Conservation (phyloP, 2,797 vertebrate genomes). For the Yasuhikotakia modesta region DNA sequence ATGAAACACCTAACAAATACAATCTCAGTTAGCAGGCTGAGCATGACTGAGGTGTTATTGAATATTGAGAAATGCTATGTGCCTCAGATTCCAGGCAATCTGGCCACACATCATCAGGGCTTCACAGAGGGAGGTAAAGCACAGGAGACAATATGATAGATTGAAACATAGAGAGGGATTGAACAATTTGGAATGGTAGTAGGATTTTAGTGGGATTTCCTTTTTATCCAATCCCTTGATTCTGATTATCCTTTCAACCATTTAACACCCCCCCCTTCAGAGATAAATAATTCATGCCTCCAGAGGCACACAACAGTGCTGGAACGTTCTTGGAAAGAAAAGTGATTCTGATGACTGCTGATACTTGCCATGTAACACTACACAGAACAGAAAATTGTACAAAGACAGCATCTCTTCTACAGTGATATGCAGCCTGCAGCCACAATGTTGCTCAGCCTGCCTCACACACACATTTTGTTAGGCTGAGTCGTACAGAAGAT, state of each 20-base stretch:
- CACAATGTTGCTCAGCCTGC: constrained; percentile 14
- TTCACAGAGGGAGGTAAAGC: constrained; percentile 32
- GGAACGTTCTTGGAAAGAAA: constrained; percentile 51
- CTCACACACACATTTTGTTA: constrained; percentile 11
- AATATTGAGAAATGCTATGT: constrained; percentile 28
- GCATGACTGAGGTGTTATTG: constrained; percentile 31
- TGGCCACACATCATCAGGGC: constrained; percentile 8
- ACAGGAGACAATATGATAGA: constrained; percentile 19
- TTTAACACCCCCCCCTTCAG: constrained; percentile 9
- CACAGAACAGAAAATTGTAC: constrained; percentile 29
- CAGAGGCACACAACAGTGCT: constrained; percentile 30
- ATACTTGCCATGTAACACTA: constrained; percentile 34
- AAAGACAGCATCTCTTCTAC: constrained; percentile 28
- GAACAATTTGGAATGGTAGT: constrained; percentile 23
- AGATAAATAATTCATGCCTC: constrained; percentile 46
- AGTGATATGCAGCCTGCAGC: constrained; percentile 34
- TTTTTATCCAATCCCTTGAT: constrained; percentile 31
- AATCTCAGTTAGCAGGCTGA: constrained; percentile 36
- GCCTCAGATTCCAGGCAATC: constrained; percentile 40
- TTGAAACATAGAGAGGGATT: constrained; percentile 28
- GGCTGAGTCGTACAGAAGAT: constrained; percentile 4
- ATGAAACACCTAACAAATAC: constrained; percentile 48
- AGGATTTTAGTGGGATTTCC: constrained; percentile 54
- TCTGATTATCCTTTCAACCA: constrained; percentile 52
- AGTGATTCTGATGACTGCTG: constrained; percentile 47